Base-by-base conservation (phyloP, 2,888 invertebrate genomes). In the Blastobasis adustella region DNA sequence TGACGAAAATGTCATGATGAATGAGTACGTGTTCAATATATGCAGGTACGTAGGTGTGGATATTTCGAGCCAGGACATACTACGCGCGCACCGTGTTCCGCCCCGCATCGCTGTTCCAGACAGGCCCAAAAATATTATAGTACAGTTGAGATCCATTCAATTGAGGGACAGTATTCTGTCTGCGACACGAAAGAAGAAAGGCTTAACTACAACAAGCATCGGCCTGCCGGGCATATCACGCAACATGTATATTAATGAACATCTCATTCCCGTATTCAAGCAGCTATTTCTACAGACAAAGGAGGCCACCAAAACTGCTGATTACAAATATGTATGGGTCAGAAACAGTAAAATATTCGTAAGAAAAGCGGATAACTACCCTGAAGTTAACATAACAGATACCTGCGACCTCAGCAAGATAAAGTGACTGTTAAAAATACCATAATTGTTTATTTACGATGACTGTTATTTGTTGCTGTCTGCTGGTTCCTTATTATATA, bases 171-270 rank as follows among this genome's bases (percentile, higher is more conserved):
- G 23, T 8, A 46, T 36, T 6, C 7, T 36, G 23, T 36, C 46
- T 46, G 37, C 6, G 6, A 36, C 6, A 6, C 46, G 23, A 6
- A 10, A n/a, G 23, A 46, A 36, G 5, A 46, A 46, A 40, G 40
- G 40, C 8, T 5, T 46, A 5, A 36, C 37, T 36, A 9, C 46
- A 6, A 7, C 23, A 5, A 36, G n/a, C 9, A 44, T 44, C 9
- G 44, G 44, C 5, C 6, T 44, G 5, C 7, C 9, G 6, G 44
- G 44, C 5, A 10, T 8, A 23, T 23, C 41, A 23, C n/a, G 23
- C 5, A 10, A 39, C 37, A 49, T 49, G 8, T 49, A 45, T 9
- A 9, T 49, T 4, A 49, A 49, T 10, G 50, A 50, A 41, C 50
- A 50, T 10, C 37, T 50, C 9, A 46, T 36, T 7, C 50, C 50